A percentile compares a stretch with the other conserved stretches of the same genome.
Evolutionary conservation across 2,113 vertebrate genomes (phyloP).

Genomic region (Lepisosteus oculatus): DNA sequence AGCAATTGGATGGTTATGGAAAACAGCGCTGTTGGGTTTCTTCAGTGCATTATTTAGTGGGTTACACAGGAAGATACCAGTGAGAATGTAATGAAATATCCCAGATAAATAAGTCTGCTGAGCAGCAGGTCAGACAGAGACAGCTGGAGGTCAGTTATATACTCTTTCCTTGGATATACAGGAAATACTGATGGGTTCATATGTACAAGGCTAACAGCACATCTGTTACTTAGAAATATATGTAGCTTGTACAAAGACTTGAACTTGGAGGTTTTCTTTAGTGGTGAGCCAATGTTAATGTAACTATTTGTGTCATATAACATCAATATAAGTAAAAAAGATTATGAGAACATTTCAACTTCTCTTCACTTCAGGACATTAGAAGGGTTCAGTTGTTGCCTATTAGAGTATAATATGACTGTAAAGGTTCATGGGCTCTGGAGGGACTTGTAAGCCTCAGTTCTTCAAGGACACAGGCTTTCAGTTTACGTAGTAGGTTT

Average conservation of each 20-base stretch:
- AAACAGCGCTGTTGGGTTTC: not conserved
- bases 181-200: slow-evolving; percentile 7
- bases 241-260: not conserved
- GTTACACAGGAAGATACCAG: not conserved
- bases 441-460: too few relatives aligned
- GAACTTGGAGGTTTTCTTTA: too few relatives aligned
- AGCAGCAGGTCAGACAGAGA: slow-evolving; percentile 1
- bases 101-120: not conserved
- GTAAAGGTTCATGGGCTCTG: too few relatives aligned
- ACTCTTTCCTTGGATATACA: slow-evolving; percentile 3
- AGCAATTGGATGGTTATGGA: not conserved
- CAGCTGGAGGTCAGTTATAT: not conserved
- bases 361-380: too few relatives aligned
- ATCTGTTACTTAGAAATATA: slow-evolving; percentile 12
- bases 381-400: too few relatives aligned
- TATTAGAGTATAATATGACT: too few relatives aligned
- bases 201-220: not conserved
- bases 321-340: too few relatives aligned
- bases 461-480: too few relatives aligned
- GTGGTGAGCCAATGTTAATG: not conserved
- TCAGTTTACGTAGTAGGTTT: too few relatives aligned
- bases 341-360: too few relatives aligned
- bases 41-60: not conserved
- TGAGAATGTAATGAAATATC: slow-evolving; percentile 6
- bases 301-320: not conserved